Conservation (phyloP, 2,113 vertebrate genomes). For the Grammomys dolichurus region DNA sequence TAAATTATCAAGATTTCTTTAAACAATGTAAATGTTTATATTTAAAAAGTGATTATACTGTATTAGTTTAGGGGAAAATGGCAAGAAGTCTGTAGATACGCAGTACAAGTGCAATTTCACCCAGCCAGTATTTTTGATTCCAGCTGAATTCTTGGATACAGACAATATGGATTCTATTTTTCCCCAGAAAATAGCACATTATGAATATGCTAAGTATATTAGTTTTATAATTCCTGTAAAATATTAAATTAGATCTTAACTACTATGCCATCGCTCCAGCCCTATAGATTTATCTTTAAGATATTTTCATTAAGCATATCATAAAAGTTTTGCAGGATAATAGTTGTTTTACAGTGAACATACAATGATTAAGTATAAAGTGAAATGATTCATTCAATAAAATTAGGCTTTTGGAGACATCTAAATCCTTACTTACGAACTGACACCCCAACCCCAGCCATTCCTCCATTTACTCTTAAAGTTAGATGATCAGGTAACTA, state of each 20-base stretch:
- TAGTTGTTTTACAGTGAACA: not conserved
- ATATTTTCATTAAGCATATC: constrained; percentile 25
- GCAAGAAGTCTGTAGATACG: not conserved
- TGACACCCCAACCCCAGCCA: not conserved
- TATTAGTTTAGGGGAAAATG: not conserved
- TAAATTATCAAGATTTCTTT: not conserved
- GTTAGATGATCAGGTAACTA: constrained; percentile 3
- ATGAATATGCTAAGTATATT: constrained; percentile 4
- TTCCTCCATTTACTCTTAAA: not conserved
- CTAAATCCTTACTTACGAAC: not conserved
- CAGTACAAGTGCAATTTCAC: not conserved
- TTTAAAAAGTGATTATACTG: not conserved
- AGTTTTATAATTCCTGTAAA: not conserved
- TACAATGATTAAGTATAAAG: constrained; percentile 42
- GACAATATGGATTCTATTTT: not conserved
- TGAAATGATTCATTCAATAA: constrained; percentile 34
- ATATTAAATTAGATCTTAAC: not conserved
- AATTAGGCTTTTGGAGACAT: not conserved
- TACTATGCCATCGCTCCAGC: not conserved
- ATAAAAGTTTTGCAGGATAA: constrained; percentile 19
- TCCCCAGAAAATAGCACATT: not conserved
- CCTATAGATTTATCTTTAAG: constrained; percentile 32
- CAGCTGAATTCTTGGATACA: not conserved
- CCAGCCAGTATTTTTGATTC: not conserved
- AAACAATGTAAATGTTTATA: not conserved